Evolutionary conservation across 2,888 invertebrate species (phyloP).

Genomic region (Sphecodes monilicornis): DNA sequence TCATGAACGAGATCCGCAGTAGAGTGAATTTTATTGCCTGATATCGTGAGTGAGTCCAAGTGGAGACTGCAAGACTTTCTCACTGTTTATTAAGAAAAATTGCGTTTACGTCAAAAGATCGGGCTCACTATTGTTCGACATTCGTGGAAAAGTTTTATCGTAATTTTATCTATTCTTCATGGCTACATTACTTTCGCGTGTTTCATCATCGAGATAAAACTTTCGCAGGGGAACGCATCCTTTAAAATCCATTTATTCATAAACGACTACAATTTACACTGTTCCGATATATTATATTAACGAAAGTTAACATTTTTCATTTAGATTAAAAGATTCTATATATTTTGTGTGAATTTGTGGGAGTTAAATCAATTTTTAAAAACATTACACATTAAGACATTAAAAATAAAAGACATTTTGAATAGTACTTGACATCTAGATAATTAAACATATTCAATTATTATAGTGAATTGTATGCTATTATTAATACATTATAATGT

Average conservation of each 20-base stretch:
- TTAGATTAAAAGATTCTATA: not conserved
- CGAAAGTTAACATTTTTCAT: not conserved
- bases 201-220: slow-evolving; percentile 28
- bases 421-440: no score
- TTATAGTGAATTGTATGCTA: no score
- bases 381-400: not conserved
- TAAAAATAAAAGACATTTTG: no score
- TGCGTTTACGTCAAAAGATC: not conserved
- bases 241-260: not conserved
- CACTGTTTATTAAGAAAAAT: not conserved
- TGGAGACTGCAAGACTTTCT: not conserved
- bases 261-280: not conserved
- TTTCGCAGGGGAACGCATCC: not conserved
- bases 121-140: slow-evolving; percentile 23
- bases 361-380: not conserved
- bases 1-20: not conserved
- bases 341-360: not conserved
- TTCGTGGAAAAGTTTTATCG: slow-evolving; percentile 38
- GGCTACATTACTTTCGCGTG: not conserved
- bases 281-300: not conserved
- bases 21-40: not conserved
- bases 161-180: slow-evolving; percentile 34
- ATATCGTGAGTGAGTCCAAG: not conserved
- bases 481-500: no score
- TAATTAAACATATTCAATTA: no score